A percentile compares a stretch with the other conserved stretches of the same genome.
These are phyloP conservation scores for Zosterops borbonicus DNA, from an alignment of 2,113 vertebrate genomes.

Conservation along the genomic window DNA sequence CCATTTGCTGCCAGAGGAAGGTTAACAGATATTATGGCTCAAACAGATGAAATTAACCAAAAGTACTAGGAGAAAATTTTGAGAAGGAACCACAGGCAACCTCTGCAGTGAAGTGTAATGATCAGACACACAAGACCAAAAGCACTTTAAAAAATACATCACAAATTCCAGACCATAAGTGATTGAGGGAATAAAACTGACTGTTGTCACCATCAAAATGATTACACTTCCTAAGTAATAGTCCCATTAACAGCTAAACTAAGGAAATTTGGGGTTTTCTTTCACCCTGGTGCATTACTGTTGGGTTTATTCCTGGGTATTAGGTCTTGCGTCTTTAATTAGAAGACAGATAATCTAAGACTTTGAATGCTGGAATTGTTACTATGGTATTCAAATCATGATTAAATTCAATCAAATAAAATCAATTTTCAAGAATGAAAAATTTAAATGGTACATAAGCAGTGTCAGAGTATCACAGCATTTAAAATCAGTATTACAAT, in stretches of 20 bases:
- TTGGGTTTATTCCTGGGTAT: background rate
- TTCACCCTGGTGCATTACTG: background rate
- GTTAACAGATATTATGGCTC: background rate
- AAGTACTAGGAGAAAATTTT: background rate
- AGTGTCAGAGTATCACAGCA: background rate
- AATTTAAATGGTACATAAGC: background rate
- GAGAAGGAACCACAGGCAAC: background rate
- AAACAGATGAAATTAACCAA: background rate
- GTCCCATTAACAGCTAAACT: background rate
- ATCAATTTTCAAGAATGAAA: background rate
- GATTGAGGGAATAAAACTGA: background rate
- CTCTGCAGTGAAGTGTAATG: background rate
- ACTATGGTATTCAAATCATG: background rate
- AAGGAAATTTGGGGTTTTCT: background rate
- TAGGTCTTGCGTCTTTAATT: background rate
- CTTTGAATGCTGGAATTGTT: background rate
- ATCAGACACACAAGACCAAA: background rate
- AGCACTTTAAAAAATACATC: background rate
- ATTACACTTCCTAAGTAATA: background rate
- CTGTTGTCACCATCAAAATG: background rate
- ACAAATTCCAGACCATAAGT: background rate
- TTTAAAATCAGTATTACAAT: background rate
- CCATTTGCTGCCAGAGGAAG: background rate
- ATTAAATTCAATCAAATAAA: background rate
- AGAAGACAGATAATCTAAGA: background rate